phyloP scores from a whole-genome alignment of 1,140 invertebrate species.

The Macrotrachela quadricornifera region DNA sequence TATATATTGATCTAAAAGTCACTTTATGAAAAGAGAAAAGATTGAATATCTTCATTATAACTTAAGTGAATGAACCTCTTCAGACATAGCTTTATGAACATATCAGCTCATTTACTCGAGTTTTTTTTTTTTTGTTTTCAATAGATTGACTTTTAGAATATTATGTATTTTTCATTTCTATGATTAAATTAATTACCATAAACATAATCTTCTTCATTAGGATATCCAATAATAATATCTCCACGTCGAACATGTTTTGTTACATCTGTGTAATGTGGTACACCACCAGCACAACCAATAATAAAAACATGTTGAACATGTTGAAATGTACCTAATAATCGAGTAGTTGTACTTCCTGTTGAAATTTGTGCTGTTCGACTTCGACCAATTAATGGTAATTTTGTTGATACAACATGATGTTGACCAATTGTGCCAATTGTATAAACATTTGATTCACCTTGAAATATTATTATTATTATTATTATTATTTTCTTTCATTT shows the following conservation, averaged over 20 bases:
- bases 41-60: too few species aligned
- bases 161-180: too few species aligned
- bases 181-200: too few species aligned
- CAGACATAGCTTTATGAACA: too few species aligned
- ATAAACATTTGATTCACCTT: slow-evolving; percentile 94
- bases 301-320: slow-evolving; percentile 87
- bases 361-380: slow-evolving; percentile 17
- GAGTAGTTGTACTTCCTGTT: slow-evolving; percentile 82
- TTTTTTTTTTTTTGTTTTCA: too few species aligned
- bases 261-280: slow-evolving; percentile 90
- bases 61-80: too few species aligned
- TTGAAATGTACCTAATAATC: slow-evolving; percentile 66
- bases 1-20: too few species aligned
- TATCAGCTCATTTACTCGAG: too few species aligned
- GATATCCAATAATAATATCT: slow-evolving; percentile 75
- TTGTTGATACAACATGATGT: slow-evolving; percentile 84
- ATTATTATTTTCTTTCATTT: background rate
- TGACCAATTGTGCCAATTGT: slow-evolving; percentile 87
- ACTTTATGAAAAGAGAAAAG: too few species aligned
- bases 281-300: slow-evolving; percentile 80
- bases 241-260: slow-evolving; percentile 73
- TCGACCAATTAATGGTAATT: slow-evolving; percentile 79
- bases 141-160: too few species aligned
- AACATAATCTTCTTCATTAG: slow-evolving; percentile 14
- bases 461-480: slow-evolving; percentile 14